phyloP scores from a whole-genome alignment of 2,888 invertebrate genomes.

The Subacronicta megacephala region DNA sequence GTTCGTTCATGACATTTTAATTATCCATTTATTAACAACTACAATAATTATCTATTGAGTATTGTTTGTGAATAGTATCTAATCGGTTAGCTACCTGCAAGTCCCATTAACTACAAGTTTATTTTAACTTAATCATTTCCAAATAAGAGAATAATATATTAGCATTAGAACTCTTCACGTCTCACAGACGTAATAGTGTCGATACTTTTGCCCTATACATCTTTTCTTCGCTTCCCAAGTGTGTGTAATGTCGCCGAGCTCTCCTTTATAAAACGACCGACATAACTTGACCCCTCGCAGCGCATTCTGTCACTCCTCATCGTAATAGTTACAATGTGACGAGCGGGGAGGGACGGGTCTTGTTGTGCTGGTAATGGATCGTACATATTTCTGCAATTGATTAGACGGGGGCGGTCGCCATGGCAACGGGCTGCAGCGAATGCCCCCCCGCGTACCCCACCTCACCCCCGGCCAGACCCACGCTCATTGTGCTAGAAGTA shows the following conservation, averaged over 20 bases:
- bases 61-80: background rate
- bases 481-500: slow-evolving; percentile 67
- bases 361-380: slow-evolving; percentile 73
- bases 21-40: background rate
- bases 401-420: slow-evolving; percentile 89
- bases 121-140: background rate
- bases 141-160: slow-evolving; percentile 1
- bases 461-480: slow-evolving; percentile 30
- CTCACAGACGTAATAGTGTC: slow-evolving; percentile 40
- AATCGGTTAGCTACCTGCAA: no score
- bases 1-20: slow-evolving; percentile 14
- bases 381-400: slow-evolving; percentile 90
- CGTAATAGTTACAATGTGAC: slow-evolving; percentile 33
- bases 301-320: slow-evolving; percentile 54
- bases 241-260: slow-evolving; percentile 74
- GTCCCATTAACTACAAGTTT: background rate
- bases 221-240: slow-evolving; percentile 77
- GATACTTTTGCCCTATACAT: slow-evolving; percentile 73
- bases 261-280: slow-evolving; percentile 70
- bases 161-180: background rate
- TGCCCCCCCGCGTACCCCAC: slow-evolving; percentile 41
- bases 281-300: slow-evolving; percentile 55
- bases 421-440: slow-evolving; percentile 75
- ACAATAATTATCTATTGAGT: background rate
- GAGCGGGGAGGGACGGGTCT: slow-evolving; percentile 59